Base-by-base conservation (phyloP, 2,113 vertebrate genomes). In the Psephotus haematonotus region DNA sequence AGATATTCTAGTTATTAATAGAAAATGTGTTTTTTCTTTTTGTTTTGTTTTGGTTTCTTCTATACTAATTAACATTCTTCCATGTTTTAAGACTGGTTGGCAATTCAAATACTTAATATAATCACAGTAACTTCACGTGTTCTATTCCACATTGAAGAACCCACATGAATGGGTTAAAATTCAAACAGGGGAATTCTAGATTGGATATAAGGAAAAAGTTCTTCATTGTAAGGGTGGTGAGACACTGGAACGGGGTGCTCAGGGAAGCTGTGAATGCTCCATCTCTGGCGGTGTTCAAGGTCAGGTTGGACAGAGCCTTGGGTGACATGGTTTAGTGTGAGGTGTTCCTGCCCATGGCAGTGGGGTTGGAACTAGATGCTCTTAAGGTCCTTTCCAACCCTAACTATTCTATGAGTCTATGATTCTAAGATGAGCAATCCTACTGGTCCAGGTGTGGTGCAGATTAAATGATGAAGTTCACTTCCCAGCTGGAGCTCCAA, bases 1-100 rank as follows among this genome's bases (percentile, higher is more conserved):
- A 93, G 33, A 31, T 22, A 89, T 86, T 95, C 82, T 95, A 79
- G 93, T 95, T 95, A 96, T 96, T 96, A 96, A 92, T 82, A 93
- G 69, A 94, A 96, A 77, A 27, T 80, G 41, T 83, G 59, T 77
- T 92, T 97, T 64, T 62, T 74, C 33, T 70, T 95, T 96, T 85
- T 37, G 2, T 24, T 29, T 52, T 28, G 24, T 8, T 49, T 46
- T 46, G 18, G 13, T 29, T 55, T 95, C 96, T 87, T 37, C 9
- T 70, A 4, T 47, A 62, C 62, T 92, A 92, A 95, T 96, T 97
- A 93, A 89, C 17, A 71, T 69, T 83, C 22, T 84, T 86, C 50
- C 35, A 29, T 50, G 39, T 87, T 96, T 94, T 78, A 96, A 93
- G 79, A 47, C 28, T 93, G 23, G 27, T 96, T 92, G 93, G 50